These are phyloP conservation scores for Peromyscus melanophrys DNA, from an alignment of 2,797 vertebrate species.

Conservation along the genomic window DNA sequence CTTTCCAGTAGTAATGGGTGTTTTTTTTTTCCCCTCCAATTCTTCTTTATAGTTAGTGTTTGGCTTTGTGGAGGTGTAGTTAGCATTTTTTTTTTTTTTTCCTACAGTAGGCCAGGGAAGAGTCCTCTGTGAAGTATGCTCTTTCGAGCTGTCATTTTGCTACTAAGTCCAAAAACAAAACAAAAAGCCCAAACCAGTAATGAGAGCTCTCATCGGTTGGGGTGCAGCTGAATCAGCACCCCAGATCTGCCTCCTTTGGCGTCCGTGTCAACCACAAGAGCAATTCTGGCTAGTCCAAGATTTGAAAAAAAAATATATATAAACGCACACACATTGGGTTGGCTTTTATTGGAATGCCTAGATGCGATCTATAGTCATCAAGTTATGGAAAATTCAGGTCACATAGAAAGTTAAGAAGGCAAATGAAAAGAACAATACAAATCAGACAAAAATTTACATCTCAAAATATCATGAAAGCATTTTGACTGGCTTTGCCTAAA, in stretches of 20 bases:
- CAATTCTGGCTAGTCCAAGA: constrained; percentile 73
- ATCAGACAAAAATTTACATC: constrained; percentile 93
- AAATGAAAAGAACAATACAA: constrained; percentile 93
- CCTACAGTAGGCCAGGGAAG: constrained; percentile 83
- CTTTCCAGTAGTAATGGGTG: constrained; percentile 69
- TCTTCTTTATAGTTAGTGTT: constrained; percentile 72
- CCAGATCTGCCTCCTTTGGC: constrained; percentile 60
- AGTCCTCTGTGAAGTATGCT: constrained; percentile 80
- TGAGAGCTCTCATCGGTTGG: constrained; percentile 76
- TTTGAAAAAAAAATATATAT: constrained; percentile 75
- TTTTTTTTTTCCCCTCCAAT: neutral
- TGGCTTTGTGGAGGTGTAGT: constrained; percentile 79
- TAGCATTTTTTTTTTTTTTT: constrained; percentile 87
- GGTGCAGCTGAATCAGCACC: constrained; percentile 79
- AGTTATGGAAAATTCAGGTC: constrained; percentile 93
- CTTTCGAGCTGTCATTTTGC: constrained; percentile 84
- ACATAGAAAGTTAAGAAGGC: constrained; percentile 93
- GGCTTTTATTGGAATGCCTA: constrained; percentile 93
- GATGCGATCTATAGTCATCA: constrained; percentile 92
- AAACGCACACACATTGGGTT: constrained; percentile 89
- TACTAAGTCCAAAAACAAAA: constrained; percentile 70
- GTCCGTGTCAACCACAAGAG: constrained; percentile 50
- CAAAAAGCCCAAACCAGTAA: constrained; percentile 35
- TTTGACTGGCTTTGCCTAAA: constrained; percentile 92
- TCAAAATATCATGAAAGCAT: constrained; percentile 93